These are phyloP conservation scores for Carpatolechia fugitivella DNA, from an alignment of 2,888 invertebrate genomes.

Conservation along the genomic window DNA sequence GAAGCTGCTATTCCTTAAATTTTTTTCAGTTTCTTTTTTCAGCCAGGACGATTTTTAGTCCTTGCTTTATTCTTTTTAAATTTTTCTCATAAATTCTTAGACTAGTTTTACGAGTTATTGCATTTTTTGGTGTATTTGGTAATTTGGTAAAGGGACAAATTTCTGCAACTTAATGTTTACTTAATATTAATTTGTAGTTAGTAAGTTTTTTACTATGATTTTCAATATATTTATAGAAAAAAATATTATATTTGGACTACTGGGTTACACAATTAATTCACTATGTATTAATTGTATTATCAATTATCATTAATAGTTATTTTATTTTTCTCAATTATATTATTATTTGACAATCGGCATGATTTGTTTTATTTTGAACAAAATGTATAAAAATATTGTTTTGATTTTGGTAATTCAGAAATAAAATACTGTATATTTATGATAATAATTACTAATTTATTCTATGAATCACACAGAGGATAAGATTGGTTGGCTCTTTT, in stretches of 20 bases:
- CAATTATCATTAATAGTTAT: slow-evolving; percentile 23
- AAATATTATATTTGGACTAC: slow-evolving; percentile 22
- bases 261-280: no score
- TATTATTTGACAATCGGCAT: slow-evolving; percentile 28
- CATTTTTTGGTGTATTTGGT: slow-evolving; percentile 8
- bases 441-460: slow-evolving; percentile 42
- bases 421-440: neutral
- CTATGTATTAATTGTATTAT: neutral
- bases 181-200: slow-evolving; percentile 33
- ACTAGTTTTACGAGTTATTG: neutral
- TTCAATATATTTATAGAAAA: slow-evolving; percentile 28
- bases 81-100: neutral
- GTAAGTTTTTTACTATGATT: slow-evolving; percentile 26
- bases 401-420: slow-evolving; percentile 4
- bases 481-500: slow-evolving; percentile 44
- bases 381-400: neutral
- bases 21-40: neutral
- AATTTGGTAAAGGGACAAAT: slow-evolving; percentile 6
- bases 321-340: slow-evolving; percentile 25
- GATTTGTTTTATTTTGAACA: neutral
- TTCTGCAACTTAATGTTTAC: slow-evolving; percentile 24
- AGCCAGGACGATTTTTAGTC: neutral
- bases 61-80: neutral
- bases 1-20: neutral
- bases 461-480: slow-evolving; percentile 50